Conservation (phyloP, 2,113 vertebrate species). For the Syngnathoides biaculeatus region DNA sequence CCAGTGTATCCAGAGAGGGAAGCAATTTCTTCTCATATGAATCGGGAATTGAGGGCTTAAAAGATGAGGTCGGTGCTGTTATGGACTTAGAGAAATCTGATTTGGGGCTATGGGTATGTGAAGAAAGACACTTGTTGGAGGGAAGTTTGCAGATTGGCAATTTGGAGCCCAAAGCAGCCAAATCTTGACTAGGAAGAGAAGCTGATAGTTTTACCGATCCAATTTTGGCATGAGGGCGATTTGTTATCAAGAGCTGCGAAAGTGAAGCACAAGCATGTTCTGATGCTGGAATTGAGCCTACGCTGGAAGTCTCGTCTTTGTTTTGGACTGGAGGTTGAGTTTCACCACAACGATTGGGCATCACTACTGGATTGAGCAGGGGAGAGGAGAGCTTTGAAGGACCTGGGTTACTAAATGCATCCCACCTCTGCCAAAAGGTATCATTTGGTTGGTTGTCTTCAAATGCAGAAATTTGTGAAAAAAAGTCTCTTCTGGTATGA, state of each 20-base stretch:
- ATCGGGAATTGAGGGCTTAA: background rate
- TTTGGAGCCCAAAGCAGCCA: background rate
- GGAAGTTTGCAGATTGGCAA: background rate
- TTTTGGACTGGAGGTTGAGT: background rate
- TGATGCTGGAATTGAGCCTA: background rate
- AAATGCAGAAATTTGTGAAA: slow-evolving; percentile 55
- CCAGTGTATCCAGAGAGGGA: slow-evolving; percentile 21
- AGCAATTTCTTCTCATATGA: background rate
- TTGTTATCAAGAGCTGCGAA: background rate
- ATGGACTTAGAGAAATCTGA: background rate
- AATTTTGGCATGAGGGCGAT: slow-evolving; percentile 4
- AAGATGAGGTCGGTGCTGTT: slow-evolving; percentile 2
- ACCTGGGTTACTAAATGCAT: slow-evolving; percentile 32
- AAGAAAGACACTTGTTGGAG: background rate
- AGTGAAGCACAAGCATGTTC: background rate
- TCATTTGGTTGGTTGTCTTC: slow-evolving; percentile 80
- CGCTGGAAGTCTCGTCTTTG: background rate
- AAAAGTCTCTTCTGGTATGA: slow-evolving; percentile 19
- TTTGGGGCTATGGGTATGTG: background rate
- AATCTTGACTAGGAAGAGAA: slow-evolving; percentile 5
- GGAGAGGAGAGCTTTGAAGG: slow-evolving; percentile 15
- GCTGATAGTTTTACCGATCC: slow-evolving; percentile 1
- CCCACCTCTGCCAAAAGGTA: slow-evolving; percentile 94
- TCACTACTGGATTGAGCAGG: slow-evolving; percentile 5
- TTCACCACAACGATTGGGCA: background rate